phyloP scores from a whole-genome alignment of 1,140 invertebrate species.

The Heliconius hewitsoni region DNA sequence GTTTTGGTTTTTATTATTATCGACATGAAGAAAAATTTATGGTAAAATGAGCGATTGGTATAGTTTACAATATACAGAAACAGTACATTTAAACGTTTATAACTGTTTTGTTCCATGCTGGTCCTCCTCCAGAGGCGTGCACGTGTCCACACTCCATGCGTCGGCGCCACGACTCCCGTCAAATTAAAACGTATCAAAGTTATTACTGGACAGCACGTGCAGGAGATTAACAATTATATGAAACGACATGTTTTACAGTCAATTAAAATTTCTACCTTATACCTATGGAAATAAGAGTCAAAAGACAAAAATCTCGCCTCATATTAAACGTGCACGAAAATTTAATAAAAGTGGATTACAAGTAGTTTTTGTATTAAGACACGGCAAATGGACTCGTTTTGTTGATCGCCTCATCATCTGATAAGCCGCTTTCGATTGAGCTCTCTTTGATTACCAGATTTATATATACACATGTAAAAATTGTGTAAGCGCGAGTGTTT shows the following conservation, averaged over 20 bases:
- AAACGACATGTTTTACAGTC: neutral
- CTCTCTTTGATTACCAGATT: constrained; percentile 1
- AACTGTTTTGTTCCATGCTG: neutral
- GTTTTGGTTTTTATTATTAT: too few relatives aligned
- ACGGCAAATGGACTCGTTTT: neutral
- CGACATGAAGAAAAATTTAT: too few relatives aligned
- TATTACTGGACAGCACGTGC: constrained; percentile 14
- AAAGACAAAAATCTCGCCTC: neutral
- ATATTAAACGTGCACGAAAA: constrained; percentile 2
- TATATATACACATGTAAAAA: neutral
- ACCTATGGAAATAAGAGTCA: neutral
- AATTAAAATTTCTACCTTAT: neutral
- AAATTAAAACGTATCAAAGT: constrained; percentile 7
- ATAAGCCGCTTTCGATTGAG: constrained; percentile 25
- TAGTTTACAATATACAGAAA: neutral
- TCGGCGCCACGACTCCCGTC: neutral
- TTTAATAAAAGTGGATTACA: constrained; percentile 28
- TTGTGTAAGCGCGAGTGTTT: neutral
- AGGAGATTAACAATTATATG: constrained; percentile 15
- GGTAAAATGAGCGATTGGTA: too few relatives aligned
- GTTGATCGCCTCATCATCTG: constrained; percentile 18
- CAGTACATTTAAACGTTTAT: neutral
- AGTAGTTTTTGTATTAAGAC: constrained; percentile 24
- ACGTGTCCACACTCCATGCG: neutral
- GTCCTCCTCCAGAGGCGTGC: neutral